Conservation (phyloP, 2,113 vertebrate species). For the Empidonax traillii region DNA sequence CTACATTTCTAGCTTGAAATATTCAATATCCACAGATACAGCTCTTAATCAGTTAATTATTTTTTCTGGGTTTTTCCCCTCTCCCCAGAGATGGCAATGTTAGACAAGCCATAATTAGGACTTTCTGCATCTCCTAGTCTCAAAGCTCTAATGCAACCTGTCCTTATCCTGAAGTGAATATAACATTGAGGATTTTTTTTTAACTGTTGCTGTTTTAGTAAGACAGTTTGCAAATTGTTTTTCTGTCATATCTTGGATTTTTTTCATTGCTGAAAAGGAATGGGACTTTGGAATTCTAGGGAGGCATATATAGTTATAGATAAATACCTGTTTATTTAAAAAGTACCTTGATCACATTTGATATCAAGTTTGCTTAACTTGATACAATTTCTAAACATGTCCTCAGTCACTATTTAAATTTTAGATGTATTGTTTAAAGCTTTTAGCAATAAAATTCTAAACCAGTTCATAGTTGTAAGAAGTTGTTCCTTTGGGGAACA, state of each 20-base stretch:
- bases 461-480: not conserved
- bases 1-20: not conserved
- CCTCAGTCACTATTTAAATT: not conserved
- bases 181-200: not conserved
- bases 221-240: not conserved
- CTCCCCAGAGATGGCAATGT: not conserved
- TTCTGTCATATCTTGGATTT: not conserved
- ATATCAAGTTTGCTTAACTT: not conserved
- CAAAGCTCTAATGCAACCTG: not conserved
- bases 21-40: not conserved
- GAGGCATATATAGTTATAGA: not conserved
- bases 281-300: not conserved
- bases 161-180: not conserved
- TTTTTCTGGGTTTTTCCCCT: accelerated
- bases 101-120: not conserved
- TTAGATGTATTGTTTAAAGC: not conserved
- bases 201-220: not conserved
- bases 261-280: not conserved
- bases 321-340: not conserved
- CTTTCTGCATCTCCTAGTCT: not conserved
- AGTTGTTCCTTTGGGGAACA: not conserved
- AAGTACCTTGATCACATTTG: not conserved
- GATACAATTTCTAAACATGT: not conserved
- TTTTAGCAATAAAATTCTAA: not conserved
- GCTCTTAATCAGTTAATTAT: not conserved